phyloP scores from a whole-genome alignment of 2,797 vertebrate genomes.

The Chelonia mydas region DNA sequence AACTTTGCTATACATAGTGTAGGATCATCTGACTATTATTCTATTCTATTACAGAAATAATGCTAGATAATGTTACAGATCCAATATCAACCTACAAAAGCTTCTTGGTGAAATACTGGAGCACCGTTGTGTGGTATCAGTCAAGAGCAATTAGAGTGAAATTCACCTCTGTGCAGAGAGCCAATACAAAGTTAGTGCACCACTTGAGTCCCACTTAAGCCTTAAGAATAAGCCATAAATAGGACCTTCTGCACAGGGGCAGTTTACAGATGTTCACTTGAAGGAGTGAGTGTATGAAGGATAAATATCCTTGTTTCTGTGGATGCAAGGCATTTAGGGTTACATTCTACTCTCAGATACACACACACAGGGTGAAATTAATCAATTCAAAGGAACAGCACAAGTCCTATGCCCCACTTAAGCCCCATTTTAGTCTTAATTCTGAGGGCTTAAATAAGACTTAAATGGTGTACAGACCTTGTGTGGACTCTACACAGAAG shows the following conservation, averaged over 20 bases:
- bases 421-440: neutral
- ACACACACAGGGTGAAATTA: neutral
- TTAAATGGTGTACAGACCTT: neutral
- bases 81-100: neutral
- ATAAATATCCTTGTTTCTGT: neutral
- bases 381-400: neutral
- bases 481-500: neutral
- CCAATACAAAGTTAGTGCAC: neutral
- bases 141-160: neutral
- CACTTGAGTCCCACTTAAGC: neutral
- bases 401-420: neutral
- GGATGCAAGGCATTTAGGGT: neutral
- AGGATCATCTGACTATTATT: no score
- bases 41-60: neutral
- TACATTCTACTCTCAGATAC: neutral
- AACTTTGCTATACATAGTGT: neutral
- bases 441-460: neutral
- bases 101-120: neutral
- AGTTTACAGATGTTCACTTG: neutral
- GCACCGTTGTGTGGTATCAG: neutral
- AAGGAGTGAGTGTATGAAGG: neutral
- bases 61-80: neutral
- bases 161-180: neutral
- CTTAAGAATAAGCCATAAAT: neutral
- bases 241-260: neutral